Conservation (phyloP, 2,797 vertebrate species). For the Acomys russatus region DNA sequence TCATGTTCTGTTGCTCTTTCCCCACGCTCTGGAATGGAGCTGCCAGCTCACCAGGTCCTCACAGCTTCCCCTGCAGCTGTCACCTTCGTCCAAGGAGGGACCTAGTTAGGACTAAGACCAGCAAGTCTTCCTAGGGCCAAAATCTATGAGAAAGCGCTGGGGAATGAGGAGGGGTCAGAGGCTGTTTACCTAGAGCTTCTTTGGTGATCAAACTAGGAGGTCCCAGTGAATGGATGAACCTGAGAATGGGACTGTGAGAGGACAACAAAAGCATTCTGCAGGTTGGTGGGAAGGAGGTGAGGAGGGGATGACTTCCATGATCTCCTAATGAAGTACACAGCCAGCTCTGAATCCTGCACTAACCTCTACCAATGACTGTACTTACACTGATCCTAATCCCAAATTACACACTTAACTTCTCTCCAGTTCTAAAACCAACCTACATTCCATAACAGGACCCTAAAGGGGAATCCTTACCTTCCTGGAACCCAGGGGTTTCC, state of each 20-base stretch:
- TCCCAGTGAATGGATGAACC: neutral
- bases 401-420: constrained; percentile 42
- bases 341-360: constrained; percentile 36
- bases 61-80: constrained; percentile 82
- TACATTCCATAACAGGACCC: constrained; percentile 17
- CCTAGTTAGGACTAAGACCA: constrained; percentile 55
- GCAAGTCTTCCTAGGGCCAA: neutral
- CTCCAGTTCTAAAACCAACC: constrained; percentile 23
- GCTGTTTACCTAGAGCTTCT: constrained; percentile 8
- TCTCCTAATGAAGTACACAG: neutral
- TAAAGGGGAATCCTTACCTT: constrained; percentile 18
- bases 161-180: neutral
- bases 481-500: constrained; percentile 49
- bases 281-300: neutral
- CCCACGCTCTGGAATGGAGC: constrained; percentile 81
- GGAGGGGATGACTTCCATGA: neutral
- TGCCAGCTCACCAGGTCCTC: constrained; percentile 81
- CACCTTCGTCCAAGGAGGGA: constrained; percentile 63
- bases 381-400: constrained; percentile 14
- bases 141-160: constrained; percentile 54
- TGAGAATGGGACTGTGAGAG: constrained; percentile 34
- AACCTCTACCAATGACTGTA: constrained; percentile 8
- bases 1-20: constrained; percentile 86
- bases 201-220: constrained; percentile 14
- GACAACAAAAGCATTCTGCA: neutral